phyloP scores from a whole-genome alignment of 2,113 vertebrate genomes.

The Phylloscopus trochiloides region DNA sequence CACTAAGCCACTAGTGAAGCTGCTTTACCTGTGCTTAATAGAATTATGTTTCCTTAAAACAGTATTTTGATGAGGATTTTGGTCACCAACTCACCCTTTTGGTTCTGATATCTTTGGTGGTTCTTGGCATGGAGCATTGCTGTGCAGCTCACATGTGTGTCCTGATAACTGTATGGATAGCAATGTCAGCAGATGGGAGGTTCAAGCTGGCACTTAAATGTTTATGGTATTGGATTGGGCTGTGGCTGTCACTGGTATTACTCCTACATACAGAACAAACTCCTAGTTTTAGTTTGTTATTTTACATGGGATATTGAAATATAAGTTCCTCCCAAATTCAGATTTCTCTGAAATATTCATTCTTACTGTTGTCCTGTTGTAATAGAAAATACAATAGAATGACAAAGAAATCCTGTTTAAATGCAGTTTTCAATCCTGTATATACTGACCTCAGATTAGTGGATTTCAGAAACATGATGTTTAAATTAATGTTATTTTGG shows the following conservation, averaged over 20 bases:
- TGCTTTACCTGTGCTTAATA: neutral
- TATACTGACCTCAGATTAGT: conserved; percentile 33
- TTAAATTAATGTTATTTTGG: conserved; percentile 61
- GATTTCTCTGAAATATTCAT: neutral
- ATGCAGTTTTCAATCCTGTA: neutral
- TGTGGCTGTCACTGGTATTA: neutral
- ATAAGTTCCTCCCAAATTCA: neutral
- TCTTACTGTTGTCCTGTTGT: neutral
- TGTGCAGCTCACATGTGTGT: accelerated
- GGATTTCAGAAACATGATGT: conserved; percentile 52
- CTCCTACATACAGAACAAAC: neutral
- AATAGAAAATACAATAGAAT: neutral
- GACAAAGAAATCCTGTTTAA: neutral
- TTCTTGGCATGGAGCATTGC: neutral
- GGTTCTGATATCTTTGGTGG: neutral
- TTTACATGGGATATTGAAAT: neutral
- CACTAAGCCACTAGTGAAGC: neutral
- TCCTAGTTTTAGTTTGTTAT: neutral
- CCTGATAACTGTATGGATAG: neutral
- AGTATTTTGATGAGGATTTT: neutral
- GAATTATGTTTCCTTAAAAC: neutral
- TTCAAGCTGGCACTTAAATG: neutral
- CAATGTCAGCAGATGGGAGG: neutral
- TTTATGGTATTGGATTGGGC: neutral
- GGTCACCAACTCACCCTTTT: neutral